phyloP scores from a whole-genome alignment of 2,797 vertebrate genomes.

The Ctenosaura bakeri region DNA sequence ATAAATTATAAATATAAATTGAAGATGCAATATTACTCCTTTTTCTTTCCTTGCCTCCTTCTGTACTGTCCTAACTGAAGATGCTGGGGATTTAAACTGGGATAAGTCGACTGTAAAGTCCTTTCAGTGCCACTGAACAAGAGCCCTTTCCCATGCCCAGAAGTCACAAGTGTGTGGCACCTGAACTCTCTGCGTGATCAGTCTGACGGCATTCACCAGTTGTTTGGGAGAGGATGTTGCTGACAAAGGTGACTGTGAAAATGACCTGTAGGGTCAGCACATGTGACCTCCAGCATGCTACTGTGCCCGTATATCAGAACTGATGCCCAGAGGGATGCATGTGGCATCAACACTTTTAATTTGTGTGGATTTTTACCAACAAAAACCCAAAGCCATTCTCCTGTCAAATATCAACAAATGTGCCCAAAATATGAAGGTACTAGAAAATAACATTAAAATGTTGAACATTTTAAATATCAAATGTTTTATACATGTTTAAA shows the following conservation, averaged over 20 bases:
- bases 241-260: neutral
- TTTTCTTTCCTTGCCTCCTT: no score
- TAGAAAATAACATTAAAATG: neutral
- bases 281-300: neutral
- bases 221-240: no score
- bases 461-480: neutral
- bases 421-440: neutral
- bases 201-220: neutral
- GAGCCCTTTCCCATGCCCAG: neutral
- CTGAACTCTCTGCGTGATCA: neutral
- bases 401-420: neutral
- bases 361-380: neutral
- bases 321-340: neutral
- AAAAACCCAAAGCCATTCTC: neutral
- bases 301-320: neutral
- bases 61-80: no score
- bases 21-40: no score
- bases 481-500: neutral
- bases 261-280: no score
- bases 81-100: no score
- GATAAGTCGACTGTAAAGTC: no score
- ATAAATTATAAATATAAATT: no score
- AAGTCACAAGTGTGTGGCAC: neutral
- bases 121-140: no score
- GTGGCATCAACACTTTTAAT: neutral